These are phyloP conservation scores for Trochalopteron elliotii DNA, from an alignment of 2,113 vertebrate genomes.

Conservation along the genomic window DNA sequence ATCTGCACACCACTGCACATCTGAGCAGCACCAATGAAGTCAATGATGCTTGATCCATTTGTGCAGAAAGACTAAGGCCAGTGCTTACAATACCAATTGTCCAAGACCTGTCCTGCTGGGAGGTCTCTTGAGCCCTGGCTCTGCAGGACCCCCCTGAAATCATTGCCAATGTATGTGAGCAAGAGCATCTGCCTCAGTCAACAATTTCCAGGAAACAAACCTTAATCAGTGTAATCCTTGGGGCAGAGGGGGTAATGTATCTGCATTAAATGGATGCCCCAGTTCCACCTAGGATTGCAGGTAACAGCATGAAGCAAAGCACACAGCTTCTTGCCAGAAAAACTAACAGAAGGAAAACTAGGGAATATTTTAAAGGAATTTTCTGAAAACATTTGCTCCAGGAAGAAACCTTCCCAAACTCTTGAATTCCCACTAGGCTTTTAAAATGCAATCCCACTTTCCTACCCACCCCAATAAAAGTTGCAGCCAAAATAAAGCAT, in stretches of 20 bases:
- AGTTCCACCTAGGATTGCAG: neutral
- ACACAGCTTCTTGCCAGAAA: neutral
- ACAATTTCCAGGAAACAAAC: neutral
- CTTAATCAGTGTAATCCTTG: neutral
- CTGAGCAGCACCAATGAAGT: neutral
- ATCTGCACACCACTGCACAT: neutral
- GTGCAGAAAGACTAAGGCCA: neutral
- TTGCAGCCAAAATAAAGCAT: neutral
- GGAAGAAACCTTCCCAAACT: neutral
- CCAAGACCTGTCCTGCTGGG: neutral
- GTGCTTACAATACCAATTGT: neutral
- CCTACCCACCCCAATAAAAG: neutral
- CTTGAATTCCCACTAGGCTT: neutral
- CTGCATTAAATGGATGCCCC: neutral
- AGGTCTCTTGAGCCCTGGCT: neutral
- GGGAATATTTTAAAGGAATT: neutral
- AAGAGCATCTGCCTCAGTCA: neutral
- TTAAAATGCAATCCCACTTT: neutral
- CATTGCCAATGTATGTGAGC: neutral
- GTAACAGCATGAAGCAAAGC: neutral
- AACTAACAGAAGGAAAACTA: neutral
- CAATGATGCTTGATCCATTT: neutral
- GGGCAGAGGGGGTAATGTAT: neutral
- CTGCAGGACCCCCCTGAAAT: neutral
- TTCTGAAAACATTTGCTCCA: neutral